These are phyloP conservation scores for Helicolenus hilgendorfi DNA, from an alignment of 2,797 vertebrate species.

Conservation along the genomic window DNA sequence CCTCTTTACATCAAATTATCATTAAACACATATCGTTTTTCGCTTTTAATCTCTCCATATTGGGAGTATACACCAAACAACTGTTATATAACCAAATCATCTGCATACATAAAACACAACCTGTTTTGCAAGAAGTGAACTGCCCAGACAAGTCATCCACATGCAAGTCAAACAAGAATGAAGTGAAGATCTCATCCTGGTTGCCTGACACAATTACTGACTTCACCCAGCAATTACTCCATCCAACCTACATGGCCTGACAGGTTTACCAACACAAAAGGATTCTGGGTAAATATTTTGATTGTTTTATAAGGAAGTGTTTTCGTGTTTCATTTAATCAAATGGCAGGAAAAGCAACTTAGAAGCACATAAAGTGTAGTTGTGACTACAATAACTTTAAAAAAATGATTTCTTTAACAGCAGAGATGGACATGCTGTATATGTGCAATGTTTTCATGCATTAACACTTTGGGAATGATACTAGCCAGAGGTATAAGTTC, in stretches of 20 bases:
- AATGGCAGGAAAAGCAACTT: neutral
- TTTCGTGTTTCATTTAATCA: neutral
- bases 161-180: conserved; percentile 8
- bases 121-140: conserved; percentile 45
- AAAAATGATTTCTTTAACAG: neutral
- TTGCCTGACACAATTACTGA: neutral
- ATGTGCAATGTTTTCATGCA: neutral
- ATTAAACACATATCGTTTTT: neutral
- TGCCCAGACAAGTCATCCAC: conserved; percentile 44
- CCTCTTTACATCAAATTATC: neutral
- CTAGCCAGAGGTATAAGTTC: neutral
- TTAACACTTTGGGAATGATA: neutral
- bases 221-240: neutral
- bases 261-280: neutral
- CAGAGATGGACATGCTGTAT: neutral
- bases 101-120: conserved; percentile 12
- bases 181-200: conserved; percentile 8
- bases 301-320: neutral
- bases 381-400: neutral
- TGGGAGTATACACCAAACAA: neutral
- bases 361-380: neutral
- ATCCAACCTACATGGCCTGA: neutral
- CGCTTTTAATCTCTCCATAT: neutral
- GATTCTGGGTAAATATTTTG: neutral
- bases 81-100: neutral